These are phyloP conservation scores for Patella caerulea DNA, from an alignment of 2,888 invertebrate genomes.

Conservation along the genomic window DNA sequence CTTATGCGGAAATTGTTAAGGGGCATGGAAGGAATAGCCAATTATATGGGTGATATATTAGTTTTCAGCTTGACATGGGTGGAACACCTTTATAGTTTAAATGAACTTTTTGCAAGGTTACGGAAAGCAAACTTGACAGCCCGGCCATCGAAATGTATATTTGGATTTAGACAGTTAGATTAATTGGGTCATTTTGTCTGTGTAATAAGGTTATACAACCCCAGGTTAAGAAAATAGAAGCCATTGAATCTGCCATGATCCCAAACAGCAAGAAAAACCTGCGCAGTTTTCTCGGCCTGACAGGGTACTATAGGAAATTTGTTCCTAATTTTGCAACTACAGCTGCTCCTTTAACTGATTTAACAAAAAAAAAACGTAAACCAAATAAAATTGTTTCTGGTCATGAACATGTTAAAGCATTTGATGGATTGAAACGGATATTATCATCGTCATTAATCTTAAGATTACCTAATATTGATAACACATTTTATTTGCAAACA, in stretches of 20 bases:
- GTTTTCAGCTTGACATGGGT: conserved; percentile 3
- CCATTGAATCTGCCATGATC: conserved; percentile 29
- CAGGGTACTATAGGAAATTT: conserved; percentile 36
- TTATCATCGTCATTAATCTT: conserved; percentile 31
- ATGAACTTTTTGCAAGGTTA: background rate
- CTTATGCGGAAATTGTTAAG: conserved; percentile 19
- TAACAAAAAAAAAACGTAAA: conserved; percentile 31
- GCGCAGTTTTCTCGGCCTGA: conserved; percentile 34
- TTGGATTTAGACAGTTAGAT: background rate
- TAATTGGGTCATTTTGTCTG: conserved; percentile 38
- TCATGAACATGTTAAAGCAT: conserved; percentile 19
- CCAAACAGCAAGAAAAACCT: conserved; percentile 33
- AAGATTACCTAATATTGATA: conserved; percentile 32
- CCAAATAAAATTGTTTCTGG: conserved; percentile 34
- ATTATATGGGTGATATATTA: conserved; percentile 1
- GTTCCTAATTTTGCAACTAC: conserved; percentile 33
- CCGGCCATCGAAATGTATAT: background rate
- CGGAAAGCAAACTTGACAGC: background rate
- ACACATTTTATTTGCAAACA: conserved; percentile 34
- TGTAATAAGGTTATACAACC: conserved; percentile 37
- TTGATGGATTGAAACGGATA: conserved; percentile 27
- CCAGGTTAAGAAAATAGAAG: conserved; percentile 26
- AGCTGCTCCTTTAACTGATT: conserved; percentile 24
- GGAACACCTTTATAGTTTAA: background rate
- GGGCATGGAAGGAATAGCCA: background rate